Evolutionary conservation across 2,797 vertebrate species (phyloP).

Genomic region (Acipenser transmontanus): DNA sequence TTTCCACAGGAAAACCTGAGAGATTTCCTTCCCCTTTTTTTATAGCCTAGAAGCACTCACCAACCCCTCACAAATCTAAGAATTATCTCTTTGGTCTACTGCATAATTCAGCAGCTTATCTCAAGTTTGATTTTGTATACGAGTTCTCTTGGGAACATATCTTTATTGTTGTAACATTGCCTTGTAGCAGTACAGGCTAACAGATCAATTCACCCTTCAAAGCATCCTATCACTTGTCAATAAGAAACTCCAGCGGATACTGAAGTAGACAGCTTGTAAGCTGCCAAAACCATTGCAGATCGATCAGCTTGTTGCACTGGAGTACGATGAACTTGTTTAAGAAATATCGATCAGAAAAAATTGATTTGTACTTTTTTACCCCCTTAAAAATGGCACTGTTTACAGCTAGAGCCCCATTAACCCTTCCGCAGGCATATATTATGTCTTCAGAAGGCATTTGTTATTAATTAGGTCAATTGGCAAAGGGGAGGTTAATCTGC

Average conservation of each 20-base stretch:
- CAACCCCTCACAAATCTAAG: slow-evolving; percentile 24
- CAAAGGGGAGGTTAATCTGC: not conserved
- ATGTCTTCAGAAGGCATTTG: not conserved
- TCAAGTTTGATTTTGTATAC: slow-evolving; percentile 53
- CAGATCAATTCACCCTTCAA: slow-evolving; percentile 62
- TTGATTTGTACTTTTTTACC: slow-evolving; percentile 42
- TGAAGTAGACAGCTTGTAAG: slow-evolving; percentile 48
- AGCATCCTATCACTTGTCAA: slow-evolving; percentile 50
- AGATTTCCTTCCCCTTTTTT: slow-evolving; percentile 20
- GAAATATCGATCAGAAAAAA: slow-evolving; percentile 56
- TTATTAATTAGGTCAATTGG: slow-evolving; percentile 1
- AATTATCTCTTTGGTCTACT: slow-evolving; percentile 45
- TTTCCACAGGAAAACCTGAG: too few species aligned
- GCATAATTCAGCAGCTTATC: slow-evolving; percentile 48
- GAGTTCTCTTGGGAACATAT: slow-evolving; percentile 35
- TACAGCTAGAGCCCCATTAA: not conserved
- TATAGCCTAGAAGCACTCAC: slow-evolving; percentile 39
- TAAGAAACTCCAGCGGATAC: slow-evolving; percentile 61
- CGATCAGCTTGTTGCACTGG: slow-evolving; percentile 48
- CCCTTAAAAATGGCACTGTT: not conserved
- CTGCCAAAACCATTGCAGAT: slow-evolving; percentile 55
- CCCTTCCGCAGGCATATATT: not conserved
- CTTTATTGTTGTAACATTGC: slow-evolving; percentile 51
- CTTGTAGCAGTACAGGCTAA: slow-evolving; percentile 57
- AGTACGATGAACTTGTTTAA: slow-evolving; percentile 64